A percentile compares a stretch with the other conserved stretches of the same genome.
phyloP scores from a whole-genome alignment of 2,797 vertebrate genomes.

The Philypnodon macrostomus region DNA sequence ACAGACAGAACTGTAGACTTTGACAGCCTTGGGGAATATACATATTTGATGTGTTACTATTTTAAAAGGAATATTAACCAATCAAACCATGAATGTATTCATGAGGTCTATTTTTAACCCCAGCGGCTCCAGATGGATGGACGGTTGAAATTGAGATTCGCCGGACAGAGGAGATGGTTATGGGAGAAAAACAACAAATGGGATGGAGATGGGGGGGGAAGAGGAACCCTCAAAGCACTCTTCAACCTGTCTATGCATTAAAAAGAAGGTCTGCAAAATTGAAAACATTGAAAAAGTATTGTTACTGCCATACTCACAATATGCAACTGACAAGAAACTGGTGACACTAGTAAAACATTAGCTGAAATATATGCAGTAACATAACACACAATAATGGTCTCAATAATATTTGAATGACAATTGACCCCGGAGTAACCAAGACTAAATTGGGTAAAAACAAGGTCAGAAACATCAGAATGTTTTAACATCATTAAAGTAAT shows the following conservation, averaged over 20 bases:
- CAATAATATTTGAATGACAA: no score
- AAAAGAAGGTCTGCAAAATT: neutral
- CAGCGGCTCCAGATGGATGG: conserved; percentile 42
- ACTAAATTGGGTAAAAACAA: no score
- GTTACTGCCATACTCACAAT: no score
- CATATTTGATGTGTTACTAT: conserved; percentile 79
- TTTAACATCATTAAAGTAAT: no score
- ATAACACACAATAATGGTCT: no score
- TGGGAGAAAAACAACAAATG: conserved; percentile 20
- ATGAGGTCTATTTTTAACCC: conserved; percentile 73
- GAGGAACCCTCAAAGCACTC: conserved; percentile 28
- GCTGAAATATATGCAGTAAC: no score
- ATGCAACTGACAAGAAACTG: no score
- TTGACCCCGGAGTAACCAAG: no score
- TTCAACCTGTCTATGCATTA: conserved; percentile 17
- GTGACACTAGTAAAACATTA: no score
- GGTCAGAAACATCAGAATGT: no score
- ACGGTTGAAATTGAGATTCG: conserved; percentile 56
- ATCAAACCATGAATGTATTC: conserved; percentile 76
- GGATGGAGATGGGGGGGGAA: conserved; percentile 14
- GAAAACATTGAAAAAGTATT: no score
- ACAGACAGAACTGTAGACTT: conserved; percentile 28
- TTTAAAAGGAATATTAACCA: conserved; percentile 75
- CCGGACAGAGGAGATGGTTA: conserved; percentile 18
- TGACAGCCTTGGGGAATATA: conserved; percentile 50